Conservation (phyloP, 1,140 invertebrate genomes). For the Bombyx mandarina region DNA sequence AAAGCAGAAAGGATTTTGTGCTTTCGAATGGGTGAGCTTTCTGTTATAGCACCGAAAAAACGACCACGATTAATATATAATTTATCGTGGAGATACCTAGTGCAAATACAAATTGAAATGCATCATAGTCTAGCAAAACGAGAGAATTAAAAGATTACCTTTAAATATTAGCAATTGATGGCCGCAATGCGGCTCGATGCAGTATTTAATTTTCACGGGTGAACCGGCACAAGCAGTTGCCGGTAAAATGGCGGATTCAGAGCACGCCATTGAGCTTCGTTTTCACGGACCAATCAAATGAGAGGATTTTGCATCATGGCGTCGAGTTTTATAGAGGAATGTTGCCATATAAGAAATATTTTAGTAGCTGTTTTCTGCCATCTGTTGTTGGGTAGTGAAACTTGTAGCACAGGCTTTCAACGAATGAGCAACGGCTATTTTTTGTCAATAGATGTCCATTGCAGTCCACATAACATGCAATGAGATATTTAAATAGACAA, state of each 20-base stretch:
- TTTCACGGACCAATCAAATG: conserved; percentile 56
- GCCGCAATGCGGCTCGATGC: conserved; percentile 50
- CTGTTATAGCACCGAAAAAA: conserved; percentile 53
- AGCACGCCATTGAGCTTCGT: conserved; percentile 15
- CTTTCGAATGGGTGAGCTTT: conserved; percentile 65
- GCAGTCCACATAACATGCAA: no score
- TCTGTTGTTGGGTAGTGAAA: conserved; percentile 15
- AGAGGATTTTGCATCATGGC: conserved; percentile 36
- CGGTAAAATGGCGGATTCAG: conserved; percentile 49
- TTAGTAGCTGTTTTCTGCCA: conserved; percentile 8
- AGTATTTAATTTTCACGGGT: conserved; percentile 12
- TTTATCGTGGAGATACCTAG: conserved; percentile 60
- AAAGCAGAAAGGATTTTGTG: conserved; percentile 56
- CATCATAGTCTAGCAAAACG: conserved; percentile 4
- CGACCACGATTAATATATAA: conserved; percentile 54
- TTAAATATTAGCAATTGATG: conserved; percentile 28
- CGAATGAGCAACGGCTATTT: neutral
- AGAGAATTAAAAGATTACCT: conserved; percentile 30
- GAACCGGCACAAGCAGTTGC: conserved; percentile 1
- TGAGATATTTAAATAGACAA: no score
- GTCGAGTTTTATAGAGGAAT: conserved; percentile 38
- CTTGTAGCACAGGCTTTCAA: neutral
- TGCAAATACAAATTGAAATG: conserved; percentile 30
- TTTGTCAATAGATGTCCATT: conserved; percentile 2
- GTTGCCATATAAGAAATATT: conserved; percentile 34